Evolutionary conservation across 2,797 vertebrate genomes (phyloP), one percentile per base, ranked within the genome.

Genomic region (Sarcoramphus papa): DNA sequence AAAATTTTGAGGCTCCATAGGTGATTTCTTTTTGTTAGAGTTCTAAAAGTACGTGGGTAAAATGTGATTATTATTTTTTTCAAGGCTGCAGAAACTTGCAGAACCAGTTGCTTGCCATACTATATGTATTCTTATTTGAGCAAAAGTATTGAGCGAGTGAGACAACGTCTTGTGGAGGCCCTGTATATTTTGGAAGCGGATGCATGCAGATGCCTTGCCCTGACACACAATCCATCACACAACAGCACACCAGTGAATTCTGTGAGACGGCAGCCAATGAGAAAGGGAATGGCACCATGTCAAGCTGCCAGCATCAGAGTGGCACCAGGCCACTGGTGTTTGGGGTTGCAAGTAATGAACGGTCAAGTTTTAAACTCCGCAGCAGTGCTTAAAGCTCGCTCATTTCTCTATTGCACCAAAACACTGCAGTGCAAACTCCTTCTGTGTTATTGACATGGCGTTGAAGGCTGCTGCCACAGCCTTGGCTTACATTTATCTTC

Each of bases 401-500:
- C 13, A 50, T 84, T 88, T 94, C 68, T 74, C 25, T 73, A 7
- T 50, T 67, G 25, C 45, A 70, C 25, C 51, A n/a, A 82, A 94
- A 60, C 31, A 76, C 8, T 20, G n/a, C 22, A 60, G 47, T 25
- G 41, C 54, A 76, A 85, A 53, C 51, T 74, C 51, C 31, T 63
- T 40, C 54, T 81, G 21, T 76, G 56, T 35, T 59, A 67, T 11
- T 77, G 92, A 73, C 43, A 74, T 15, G 53, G 16, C 92, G 65
- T 21, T 91, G 85, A 93, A 73, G 60, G 33, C 43, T 70, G 48
- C 60, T 79, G 56, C 77, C 53, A n/a, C 35, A 47, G 31, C 14
- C 64, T 74, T 79, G 70, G 54, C 40, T 93, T 90, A 67, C 57
- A 60, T 70, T 67, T 67, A 27, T 74, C 86, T 94, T 95, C 48